A percentile compares a stretch with the other conserved stretches of the same genome.
These are phyloP conservation scores for Acridotheres tristis DNA, from an alignment of 2,797 vertebrate genomes.

Conservation along the genomic window DNA sequence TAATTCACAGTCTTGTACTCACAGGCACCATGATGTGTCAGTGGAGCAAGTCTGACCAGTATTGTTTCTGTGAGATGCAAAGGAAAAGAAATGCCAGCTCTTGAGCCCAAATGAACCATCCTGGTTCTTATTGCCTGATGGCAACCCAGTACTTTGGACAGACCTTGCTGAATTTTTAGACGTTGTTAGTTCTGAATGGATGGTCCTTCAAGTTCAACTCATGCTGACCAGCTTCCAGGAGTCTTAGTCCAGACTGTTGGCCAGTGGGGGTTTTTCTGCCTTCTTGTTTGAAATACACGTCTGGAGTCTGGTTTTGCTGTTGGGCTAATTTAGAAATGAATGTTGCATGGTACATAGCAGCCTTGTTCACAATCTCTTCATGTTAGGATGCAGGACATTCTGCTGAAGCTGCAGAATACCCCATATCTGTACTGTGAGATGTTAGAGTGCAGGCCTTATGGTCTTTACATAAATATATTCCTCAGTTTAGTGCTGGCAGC, in stretches of 20 bases:
- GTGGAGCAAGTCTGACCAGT: background rate
- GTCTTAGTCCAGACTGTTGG: background rate
- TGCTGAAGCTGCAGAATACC: background rate
- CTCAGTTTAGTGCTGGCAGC: background rate
- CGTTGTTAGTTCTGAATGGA: background rate
- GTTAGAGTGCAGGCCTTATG: background rate
- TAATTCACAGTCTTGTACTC: background rate
- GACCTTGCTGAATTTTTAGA: background rate
- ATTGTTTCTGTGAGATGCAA: background rate
- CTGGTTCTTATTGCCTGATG: background rate
- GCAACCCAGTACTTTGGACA: background rate
- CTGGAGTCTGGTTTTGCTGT: background rate
- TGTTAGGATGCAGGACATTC: background rate
- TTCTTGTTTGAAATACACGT: background rate
- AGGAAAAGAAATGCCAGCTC: background rate
- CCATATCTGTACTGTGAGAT: background rate
- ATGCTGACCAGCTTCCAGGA: background rate
- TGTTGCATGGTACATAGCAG: background rate
- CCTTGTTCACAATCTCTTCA: background rate
- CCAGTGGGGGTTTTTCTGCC: background rate
- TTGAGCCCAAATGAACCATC: rapidly evolving
- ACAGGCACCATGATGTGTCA: background rate
- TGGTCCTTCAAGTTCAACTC: background rate
- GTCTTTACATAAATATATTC: background rate
- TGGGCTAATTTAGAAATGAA: background rate